Evolutionary conservation across 2,797 vertebrate genomes (phyloP).

Genomic region (Lepilemur ruficaudatus): DNA sequence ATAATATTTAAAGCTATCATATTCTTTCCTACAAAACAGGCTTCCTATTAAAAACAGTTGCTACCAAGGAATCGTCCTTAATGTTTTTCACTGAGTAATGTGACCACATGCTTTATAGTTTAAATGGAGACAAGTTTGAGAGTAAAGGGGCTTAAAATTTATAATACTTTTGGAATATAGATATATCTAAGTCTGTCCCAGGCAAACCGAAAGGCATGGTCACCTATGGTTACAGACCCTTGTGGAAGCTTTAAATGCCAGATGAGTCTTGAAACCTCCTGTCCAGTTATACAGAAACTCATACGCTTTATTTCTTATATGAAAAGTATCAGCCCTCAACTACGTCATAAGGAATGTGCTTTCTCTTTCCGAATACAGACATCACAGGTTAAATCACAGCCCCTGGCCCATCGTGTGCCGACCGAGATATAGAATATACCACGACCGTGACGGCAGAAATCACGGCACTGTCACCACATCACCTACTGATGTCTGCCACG

Average conservation of each 20-base stretch:
- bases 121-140: neutral
- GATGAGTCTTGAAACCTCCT: neutral
- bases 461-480: neutral
- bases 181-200: neutral
- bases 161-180: neutral
- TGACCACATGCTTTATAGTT: neutral
- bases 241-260: neutral
- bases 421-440: neutral
- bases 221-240: neutral
- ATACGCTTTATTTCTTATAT: neutral
- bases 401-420: neutral
- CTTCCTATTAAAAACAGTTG: neutral
- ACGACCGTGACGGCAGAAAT: neutral
- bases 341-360: neutral
- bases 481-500: neutral
- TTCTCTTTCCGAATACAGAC: neutral
- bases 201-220: neutral
- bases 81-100: neutral
- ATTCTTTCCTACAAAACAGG: neutral
- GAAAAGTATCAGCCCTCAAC: neutral
- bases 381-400: neutral
- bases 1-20: neutral
- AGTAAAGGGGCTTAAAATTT: neutral
- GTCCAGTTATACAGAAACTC: neutral
- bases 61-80: neutral